Conservation (phyloP, 2,797 vertebrate genomes). For the Pseudotriccus pelzelni region DNA sequence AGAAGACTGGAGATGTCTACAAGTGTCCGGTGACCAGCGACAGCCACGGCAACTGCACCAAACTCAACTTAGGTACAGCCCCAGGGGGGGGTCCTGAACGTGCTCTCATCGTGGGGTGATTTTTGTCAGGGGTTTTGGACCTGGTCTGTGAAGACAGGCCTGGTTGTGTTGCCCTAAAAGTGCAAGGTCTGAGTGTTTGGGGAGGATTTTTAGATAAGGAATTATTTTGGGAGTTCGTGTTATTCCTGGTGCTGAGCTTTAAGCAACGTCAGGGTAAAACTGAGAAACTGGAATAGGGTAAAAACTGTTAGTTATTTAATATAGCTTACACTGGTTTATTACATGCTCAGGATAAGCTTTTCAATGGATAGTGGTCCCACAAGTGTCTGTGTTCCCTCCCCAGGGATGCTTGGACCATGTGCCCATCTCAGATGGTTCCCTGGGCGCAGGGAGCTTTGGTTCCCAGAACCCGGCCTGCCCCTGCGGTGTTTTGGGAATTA, state of each 20-base stretch:
- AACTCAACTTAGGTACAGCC: constrained; percentile 91
- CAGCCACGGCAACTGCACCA: constrained; percentile 85
- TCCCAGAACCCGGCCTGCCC: neutral
- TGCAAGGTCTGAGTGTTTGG: accelerated
- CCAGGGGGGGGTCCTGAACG: too few relatives aligned
- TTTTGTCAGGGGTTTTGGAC: neutral
- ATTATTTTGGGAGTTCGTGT: neutral
- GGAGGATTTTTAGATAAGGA: neutral
- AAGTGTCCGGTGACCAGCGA: constrained; percentile 87
- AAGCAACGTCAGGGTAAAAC: neutral
- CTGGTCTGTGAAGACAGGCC: neutral
- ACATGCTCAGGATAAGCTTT: neutral
- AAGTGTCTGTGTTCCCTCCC: neutral
- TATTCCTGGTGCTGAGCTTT: neutral
- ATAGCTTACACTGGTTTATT: neutral
- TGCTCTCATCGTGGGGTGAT: neutral
- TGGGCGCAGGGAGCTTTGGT: neutral
- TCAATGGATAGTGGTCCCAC: neutral
- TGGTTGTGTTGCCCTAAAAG: accelerated
- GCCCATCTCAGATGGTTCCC: neutral
- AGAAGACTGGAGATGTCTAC: constrained; percentile 95
- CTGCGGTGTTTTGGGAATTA: neutral
- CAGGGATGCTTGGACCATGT: accelerated
- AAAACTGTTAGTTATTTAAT: neutral
- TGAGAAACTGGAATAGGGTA: neutral